phyloP scores from a whole-genome alignment of 2,888 invertebrate genomes.

The Enchytraeus crypticus region DNA sequence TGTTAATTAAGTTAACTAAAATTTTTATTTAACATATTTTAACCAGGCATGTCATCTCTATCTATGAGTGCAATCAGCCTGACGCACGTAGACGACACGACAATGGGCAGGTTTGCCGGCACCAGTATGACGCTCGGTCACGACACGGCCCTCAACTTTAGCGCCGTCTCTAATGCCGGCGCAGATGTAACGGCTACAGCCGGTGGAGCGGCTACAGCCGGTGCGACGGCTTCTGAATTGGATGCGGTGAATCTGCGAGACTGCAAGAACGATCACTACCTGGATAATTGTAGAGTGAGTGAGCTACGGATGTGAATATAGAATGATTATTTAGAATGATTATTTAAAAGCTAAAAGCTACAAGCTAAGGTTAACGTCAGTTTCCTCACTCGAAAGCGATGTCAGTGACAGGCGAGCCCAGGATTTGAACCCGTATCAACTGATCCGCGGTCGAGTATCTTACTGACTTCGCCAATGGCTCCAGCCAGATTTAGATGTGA shows the following conservation, averaged over 20 bases:
- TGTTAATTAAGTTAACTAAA: no score
- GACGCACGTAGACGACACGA: constrained; percentile 34
- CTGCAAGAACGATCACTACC: constrained; percentile 67
- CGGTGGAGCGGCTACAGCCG: neutral
- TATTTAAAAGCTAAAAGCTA: no score
- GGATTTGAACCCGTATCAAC: no score
- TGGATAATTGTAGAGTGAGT: constrained; percentile 75
- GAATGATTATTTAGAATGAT: no score
- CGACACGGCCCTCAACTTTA: neutral
- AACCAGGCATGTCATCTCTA: constrained; percentile 18
- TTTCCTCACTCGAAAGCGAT: no score
- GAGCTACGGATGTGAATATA: no score
- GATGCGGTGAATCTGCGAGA: constrained; percentile 58
- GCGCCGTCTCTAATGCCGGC: neutral
- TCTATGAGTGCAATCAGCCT: constrained; percentile 33
- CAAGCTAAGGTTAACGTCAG: no score
- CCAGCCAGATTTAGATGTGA: no score
- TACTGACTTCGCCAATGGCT: no score
- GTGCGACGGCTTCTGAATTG: no score
- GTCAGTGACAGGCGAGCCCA: no score
- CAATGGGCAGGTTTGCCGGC: constrained; percentile 3
- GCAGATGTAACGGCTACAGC: neutral
- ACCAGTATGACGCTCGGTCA: neutral
- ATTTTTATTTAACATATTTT: neutral
- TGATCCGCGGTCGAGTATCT: no score